Conservation (phyloP, 2,113 vertebrate species). For the Epinephelus cyanopodus region DNA sequence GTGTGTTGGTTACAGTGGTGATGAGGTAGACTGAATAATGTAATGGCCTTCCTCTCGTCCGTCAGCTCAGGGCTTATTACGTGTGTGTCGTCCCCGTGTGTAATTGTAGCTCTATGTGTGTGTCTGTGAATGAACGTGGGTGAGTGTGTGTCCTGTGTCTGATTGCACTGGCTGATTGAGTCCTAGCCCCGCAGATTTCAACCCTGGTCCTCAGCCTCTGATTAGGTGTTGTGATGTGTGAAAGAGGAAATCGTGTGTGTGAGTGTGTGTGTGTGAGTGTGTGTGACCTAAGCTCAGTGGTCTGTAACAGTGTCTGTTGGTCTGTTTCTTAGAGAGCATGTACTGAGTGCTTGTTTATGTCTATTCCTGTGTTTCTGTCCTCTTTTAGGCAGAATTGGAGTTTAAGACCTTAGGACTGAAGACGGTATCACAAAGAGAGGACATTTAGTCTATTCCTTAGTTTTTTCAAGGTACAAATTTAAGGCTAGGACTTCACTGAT, state of each 20-base stretch:
- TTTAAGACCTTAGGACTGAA: background rate
- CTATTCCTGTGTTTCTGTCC: background rate
- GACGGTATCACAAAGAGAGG: background rate
- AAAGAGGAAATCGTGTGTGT: slow-evolving; percentile 36
- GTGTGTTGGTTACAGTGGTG: slow-evolving; percentile 70
- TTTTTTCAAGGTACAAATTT: background rate
- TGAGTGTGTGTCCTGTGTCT: slow-evolving; percentile 60
- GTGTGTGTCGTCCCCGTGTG: slow-evolving; percentile 51
- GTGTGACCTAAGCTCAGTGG: slow-evolving; percentile 18
- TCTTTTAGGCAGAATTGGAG: slow-evolving; percentile 3
- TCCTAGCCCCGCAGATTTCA: slow-evolving; percentile 71
- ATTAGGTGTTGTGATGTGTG: slow-evolving; percentile 75
- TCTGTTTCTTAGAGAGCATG: slow-evolving; percentile 9
- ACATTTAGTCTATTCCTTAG: background rate
- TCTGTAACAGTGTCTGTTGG: slow-evolving; percentile 28
- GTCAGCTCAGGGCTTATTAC: slow-evolving; percentile 71
- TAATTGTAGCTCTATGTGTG: slow-evolving; percentile 49
- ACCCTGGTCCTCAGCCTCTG: slow-evolving; percentile 74
- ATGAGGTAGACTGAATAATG: slow-evolving; percentile 81
- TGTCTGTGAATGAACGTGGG: slow-evolving; percentile 34
- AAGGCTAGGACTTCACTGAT: background rate
- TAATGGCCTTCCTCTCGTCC: slow-evolving; percentile 75
- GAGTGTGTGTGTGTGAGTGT: slow-evolving; percentile 22
- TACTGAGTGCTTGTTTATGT: slow-evolving; percentile 10
- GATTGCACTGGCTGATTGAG: slow-evolving; percentile 80